Evolutionary conservation across 2,888 invertebrate genomes (phyloP), one percentile per base, ranked within the genome.

Genomic region (Falcaria lacertinaria): DNA sequence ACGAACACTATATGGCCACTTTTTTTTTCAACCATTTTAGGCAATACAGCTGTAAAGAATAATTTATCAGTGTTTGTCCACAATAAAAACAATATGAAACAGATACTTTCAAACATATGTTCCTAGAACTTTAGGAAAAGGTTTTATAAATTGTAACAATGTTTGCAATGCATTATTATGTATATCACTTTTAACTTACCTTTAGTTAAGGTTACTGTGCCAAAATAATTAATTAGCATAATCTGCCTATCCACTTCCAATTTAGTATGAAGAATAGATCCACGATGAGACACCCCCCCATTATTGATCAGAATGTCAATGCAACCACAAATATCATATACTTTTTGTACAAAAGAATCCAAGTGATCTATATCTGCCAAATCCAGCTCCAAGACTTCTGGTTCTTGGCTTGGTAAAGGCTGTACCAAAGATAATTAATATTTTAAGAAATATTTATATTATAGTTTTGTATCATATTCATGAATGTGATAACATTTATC

Each of bases 181-280:
- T n/a, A n/a, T n/a, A n/a, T n/a, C n/a, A n/a, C n/a, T n/a, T 13
- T 8, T 11, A 39, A 15, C 19, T 41, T 88, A 96, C 97, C 96
- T 93, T 97, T 97, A 0, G 97, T 97, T 17, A 99, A 82, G 28
- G 95, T 95, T 42, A 98, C 93, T 53, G 97, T 92, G 13, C 98
- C 98, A 87, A 99, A 97, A 80, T 97, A 99, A 89, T 99, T 99
- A 5, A 97, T 94, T 32, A 92, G 85, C 98, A 99, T 98, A 34
- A 98, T 91, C 85, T 94, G 93, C 47, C 94, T 90, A 77, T 97
- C 95, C 7, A 98, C 96, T 70, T 96, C 94, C 33, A 96, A 78
- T 34, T 92, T 90, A 0, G 98, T 97, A 36, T 94, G 90, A 15
- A 93, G 59, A 39, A 94, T 92, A 55, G 93, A 91, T 0, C 97